Evolutionary conservation across 2,113 vertebrate genomes (phyloP), one percentile per base, ranked within the genome.

Genomic region (Gambusia affinis): DNA sequence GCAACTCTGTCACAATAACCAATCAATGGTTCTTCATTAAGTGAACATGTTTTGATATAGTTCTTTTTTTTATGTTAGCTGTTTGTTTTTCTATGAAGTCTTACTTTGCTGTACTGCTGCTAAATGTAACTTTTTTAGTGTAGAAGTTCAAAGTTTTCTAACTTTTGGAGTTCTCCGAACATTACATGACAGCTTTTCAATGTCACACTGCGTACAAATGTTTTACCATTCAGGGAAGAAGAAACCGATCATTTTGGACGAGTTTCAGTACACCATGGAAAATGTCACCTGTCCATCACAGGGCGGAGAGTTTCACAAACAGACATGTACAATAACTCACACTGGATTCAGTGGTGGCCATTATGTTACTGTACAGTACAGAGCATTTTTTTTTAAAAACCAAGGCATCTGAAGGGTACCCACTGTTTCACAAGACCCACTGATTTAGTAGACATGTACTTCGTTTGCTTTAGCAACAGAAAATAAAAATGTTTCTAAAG

Each of bases 1-100:
- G 60, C 37, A 64, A 0, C 17, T 76, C n/a, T 85, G 85, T 89
- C 87, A 87, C 67, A 90, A 93, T 84, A 86, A 17, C 72, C 44
- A 42, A 69, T 72, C 63, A 47, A 73, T 61, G 8, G 33, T 64
- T 69, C 63, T 72, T 15, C 54, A 70, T 72, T 81, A 14, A 79
- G 83, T 87, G 77, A 81, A 70, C 57, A 30, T 15, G 70, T 42
- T 42, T 42, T 42, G 39, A 42, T 15, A 42, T 4, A 3, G 33
- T 35, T 33, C 6, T 8, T 84, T 91, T 75, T 81, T 37, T 14
- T 22, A 2, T 10, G 8, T 42, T 47, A 10, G 37, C 33, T 33
- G 12, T 27, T 28, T 30, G 28, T 67, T 51, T 37, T 27, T 68
- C 11, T 66, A 4, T 67, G 28, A 65, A 39, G 29, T 37, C 10